Evolutionary conservation across 2,888 invertebrate genomes (phyloP), one percentile per base, ranked within the genome.

Genomic region (Galeruca laticollis): DNA sequence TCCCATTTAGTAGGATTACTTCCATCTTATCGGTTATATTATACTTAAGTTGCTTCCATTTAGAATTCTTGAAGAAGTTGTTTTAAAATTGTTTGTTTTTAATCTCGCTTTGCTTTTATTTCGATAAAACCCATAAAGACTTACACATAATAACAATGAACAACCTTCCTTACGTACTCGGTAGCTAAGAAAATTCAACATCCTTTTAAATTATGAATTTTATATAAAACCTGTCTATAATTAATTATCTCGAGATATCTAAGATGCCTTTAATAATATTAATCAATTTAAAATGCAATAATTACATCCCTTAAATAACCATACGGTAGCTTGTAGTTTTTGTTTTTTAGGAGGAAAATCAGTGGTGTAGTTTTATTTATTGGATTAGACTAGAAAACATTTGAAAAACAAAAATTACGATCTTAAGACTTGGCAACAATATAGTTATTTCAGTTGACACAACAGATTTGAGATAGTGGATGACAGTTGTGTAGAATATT

Each of bases 241-340:
- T 60, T 70, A 59, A 62, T 54, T 26, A 15, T 64, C 59, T 63
- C 59, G 33, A 51, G 63, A 70, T 68, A 63, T 60, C 67, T 60
- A 63, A 59, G 59, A 51, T 64, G 51, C 40, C 43, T 63, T 70
- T 60, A 70, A 68, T 68, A 70, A 60, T 62, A 26, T 26, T 1
- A 60, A 70, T 60, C 63, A 60, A 63, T 70, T 70, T 60, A 70
- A 69, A 70, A 63, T 49, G 35, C 35, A 47, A 15, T 47, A 47
- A 60, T 60, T 63, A 68, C 67, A 47, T 70, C 56, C 63, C 62
- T 63, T 43, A 18, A 47, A 9, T 60, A 63, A 70, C 60, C 54
- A 63, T 59, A 37, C 43, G 15, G 18, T 35, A 35, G n/a, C 51
- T 63, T 62, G 62, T 62, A 20, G 9, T 57, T 47, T 63, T 60